Conservation (phyloP, 2,797 vertebrate genomes). For the Syngnathus acus region DNA sequence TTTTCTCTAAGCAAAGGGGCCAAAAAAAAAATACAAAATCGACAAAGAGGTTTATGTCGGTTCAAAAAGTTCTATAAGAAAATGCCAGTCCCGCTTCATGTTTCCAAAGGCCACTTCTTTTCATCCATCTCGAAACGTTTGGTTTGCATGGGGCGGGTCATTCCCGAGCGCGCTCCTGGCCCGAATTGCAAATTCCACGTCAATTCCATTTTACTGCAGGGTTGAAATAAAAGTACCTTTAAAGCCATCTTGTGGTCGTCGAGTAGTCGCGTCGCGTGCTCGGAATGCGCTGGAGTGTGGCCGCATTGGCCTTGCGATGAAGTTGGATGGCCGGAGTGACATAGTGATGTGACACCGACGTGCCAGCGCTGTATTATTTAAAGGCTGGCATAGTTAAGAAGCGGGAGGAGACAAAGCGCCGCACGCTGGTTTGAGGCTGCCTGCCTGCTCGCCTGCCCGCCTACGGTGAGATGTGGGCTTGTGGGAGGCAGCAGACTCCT, state of each 20-base stretch:
- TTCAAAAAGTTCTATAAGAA: too few species aligned
- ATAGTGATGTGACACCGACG: conserved; percentile 10
- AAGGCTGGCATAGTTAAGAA: conserved; percentile 35
- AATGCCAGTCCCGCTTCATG: too few species aligned
- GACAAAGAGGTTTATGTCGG: too few species aligned
- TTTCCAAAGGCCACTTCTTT: too few species aligned
- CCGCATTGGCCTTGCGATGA: not conserved
- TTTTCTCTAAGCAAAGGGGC: too few species aligned
- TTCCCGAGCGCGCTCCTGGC: not conserved
- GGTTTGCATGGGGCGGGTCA: not conserved
- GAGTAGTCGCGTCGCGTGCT: not conserved
- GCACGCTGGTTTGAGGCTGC: conserved; percentile 11
- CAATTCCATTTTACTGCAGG: not conserved
- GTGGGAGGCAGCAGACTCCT: conserved; percentile 29
- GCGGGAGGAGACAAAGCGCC: conserved; percentile 17
- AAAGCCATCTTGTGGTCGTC: not conserved
- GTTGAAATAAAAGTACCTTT: not conserved
- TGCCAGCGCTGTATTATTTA: conserved; percentile 31
- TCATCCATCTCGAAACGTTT: not conserved
- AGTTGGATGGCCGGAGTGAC: conserved; percentile 10
- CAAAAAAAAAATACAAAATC: too few species aligned
- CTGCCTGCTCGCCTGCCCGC: not conserved
- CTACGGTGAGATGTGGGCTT: not conserved
- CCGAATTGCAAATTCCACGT: not conserved
- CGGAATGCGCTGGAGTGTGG: not conserved